A percentile compares a stretch with the other conserved stretches of the same genome.
These are phyloP conservation scores for Hypselothyrea guttata DNA, from an alignment of 2,888 invertebrate genomes.

Conservation along the genomic window DNA sequence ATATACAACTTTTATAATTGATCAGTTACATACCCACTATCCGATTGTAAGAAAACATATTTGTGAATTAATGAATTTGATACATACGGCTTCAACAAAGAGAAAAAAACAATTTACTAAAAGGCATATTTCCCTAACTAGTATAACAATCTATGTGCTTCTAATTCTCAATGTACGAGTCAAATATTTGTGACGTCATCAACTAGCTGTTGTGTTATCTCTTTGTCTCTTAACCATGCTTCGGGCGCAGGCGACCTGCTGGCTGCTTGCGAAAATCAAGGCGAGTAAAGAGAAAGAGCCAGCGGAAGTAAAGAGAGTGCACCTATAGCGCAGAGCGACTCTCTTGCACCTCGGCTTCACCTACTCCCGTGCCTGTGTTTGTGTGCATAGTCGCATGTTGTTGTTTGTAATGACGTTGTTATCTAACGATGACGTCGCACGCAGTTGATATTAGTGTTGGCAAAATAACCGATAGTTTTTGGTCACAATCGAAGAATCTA, in stretches of 20 bases:
- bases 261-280: conserved; percentile 26
- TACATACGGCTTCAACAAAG: no score
- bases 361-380: background rate
- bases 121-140: no score
- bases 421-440: background rate
- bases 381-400: background rate
- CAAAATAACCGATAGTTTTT: conserved; percentile 57
- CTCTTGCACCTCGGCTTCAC: conserved; percentile 6
- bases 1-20: no score
- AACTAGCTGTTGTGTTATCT: conserved; percentile 13
- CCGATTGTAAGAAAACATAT: no score
- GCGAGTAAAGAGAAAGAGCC: conserved; percentile 14
- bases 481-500: no score
- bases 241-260: conserved; percentile 17
- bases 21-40: no score
- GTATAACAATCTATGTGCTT: background rate
- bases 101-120: no score
- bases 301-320: conserved; percentile 10
- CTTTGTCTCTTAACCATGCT: background rate
- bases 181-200: conserved; percentile 9
- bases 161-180: no score
- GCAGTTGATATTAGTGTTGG: conserved; percentile 62
- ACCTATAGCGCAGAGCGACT: conserved; percentile 2
- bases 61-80: no score
- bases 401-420: conserved; percentile 28